These are phyloP conservation scores for Scomberomorus guttatus DNA, from an alignment of 2,797 vertebrate species.

Conservation along the genomic window DNA sequence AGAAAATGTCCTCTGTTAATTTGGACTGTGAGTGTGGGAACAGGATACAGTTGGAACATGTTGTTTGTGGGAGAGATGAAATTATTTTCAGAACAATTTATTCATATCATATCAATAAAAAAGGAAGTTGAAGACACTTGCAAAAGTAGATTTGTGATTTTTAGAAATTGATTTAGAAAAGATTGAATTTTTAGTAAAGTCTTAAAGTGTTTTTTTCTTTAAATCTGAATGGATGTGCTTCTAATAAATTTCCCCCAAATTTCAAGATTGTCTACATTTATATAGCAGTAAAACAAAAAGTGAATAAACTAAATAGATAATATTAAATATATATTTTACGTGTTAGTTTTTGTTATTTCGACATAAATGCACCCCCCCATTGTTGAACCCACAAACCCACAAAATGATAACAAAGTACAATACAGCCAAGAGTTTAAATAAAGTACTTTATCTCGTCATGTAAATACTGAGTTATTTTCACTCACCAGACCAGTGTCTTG, in stretches of 20 bases:
- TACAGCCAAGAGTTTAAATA: conserved; percentile 13
- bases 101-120: not conserved
- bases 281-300: not conserved
- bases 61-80: not conserved
- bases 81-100: conserved; percentile 12
- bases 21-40: not conserved
- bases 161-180: not conserved
- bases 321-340: not conserved
- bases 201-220: not conserved
- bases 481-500: conserved; percentile 59
- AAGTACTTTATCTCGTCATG: conserved; percentile 58
- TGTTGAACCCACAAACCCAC: not conserved
- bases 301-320: not conserved
- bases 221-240: not conserved
- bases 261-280: not conserved
- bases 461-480: conserved; percentile 75
- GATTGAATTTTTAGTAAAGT: not conserved
- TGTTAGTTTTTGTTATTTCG: not conserved
- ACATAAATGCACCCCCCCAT: not conserved
- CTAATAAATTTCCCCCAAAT: not conserved
- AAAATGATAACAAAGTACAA: conserved; percentile 10
- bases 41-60: not conserved
- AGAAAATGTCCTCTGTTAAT: not conserved
- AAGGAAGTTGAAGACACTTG: not conserved
- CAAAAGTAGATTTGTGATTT: not conserved